Base-by-base conservation (phyloP, 2,113 vertebrate genomes). In the Peromyscus californicus region DNA sequence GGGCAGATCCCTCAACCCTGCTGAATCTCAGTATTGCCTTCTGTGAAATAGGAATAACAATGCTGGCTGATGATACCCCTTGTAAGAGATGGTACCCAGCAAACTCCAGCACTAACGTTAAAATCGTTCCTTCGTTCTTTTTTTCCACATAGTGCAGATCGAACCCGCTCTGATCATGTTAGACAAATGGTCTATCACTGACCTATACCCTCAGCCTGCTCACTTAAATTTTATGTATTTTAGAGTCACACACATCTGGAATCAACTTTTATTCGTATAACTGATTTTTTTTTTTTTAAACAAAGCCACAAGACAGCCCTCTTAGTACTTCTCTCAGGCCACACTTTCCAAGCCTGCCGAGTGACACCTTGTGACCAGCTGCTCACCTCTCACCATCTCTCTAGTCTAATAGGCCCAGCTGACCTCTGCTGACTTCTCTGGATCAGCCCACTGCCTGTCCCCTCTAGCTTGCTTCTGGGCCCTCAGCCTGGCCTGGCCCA, bases 161-260 rank as follows among this genome's bases (percentile, higher is more conserved):
- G 67, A 89, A 70, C 21, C 67, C 31, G 16, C 39, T 42, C 31
- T 57, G 59, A 65, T 12, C 61, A 74, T 11, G 69, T n/a, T 57
- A 74, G 51, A 9, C 36, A 31, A 42, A 15, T 1, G 1, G 33
- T 39, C 33, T 54, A 24, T 16, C 13, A 31, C 22, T 39, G 63
- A 54, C 11, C 67, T 36, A 51, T 33, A n/a, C 5, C 24, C 7
- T 72, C 54, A 75, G 74, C 39, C 42, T 36, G n/a, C 59, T 72
- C 59, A 57, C 42, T 82, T 94, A 87, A 29, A 48, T 96, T 88
- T 90, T 76, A 92, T 19, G 5, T 67, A 63, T 84, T 93, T 93
- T 63, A 88, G 51, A 59, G 83, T 75, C 78, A 92, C 89, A 84
- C 69, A 84, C 67, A 82, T 67, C 75, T 90, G 76, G 83, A 94